phyloP scores from a whole-genome alignment of 2,113 vertebrate genomes.

The Chaenogobius annularis region DNA sequence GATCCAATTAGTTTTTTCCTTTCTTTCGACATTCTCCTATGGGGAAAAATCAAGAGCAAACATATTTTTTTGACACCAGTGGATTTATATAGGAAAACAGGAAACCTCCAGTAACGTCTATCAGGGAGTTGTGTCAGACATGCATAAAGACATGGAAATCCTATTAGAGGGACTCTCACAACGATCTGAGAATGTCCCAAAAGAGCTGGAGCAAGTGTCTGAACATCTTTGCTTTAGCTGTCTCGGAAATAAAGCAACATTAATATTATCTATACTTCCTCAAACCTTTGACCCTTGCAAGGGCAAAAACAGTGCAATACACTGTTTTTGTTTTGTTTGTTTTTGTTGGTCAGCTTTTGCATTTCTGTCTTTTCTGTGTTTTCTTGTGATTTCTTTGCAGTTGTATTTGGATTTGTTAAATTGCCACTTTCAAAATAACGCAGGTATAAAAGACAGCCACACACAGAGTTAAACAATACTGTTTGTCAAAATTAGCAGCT shows the following conservation, averaged over 20 bases:
- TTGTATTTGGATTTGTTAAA: neutral
- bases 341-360: neutral
- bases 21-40: neutral
- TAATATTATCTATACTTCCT: neutral
- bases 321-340: neutral
- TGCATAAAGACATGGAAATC: neutral
- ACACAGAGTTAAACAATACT: neutral
- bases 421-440: neutral
- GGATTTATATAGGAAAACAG: neutral
- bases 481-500: conserved; percentile 8
- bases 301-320: too few relatives aligned
- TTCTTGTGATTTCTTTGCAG: neutral
- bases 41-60: neutral
- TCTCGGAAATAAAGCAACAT: neutral
- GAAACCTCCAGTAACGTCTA: neutral
- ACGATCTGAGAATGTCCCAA: neutral
- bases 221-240: neutral
- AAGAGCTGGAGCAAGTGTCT: neutral
- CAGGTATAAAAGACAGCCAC: conserved; percentile 2
- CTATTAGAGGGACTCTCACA: neutral
- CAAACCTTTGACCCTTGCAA: neutral
- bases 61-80: neutral
- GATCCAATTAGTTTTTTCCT: conserved; percentile 18
- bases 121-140: neutral
- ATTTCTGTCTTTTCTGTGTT: neutral